These are phyloP conservation scores for Oxytorus armatus DNA, from an alignment of 2,888 invertebrate species.

Conservation along the genomic window DNA sequence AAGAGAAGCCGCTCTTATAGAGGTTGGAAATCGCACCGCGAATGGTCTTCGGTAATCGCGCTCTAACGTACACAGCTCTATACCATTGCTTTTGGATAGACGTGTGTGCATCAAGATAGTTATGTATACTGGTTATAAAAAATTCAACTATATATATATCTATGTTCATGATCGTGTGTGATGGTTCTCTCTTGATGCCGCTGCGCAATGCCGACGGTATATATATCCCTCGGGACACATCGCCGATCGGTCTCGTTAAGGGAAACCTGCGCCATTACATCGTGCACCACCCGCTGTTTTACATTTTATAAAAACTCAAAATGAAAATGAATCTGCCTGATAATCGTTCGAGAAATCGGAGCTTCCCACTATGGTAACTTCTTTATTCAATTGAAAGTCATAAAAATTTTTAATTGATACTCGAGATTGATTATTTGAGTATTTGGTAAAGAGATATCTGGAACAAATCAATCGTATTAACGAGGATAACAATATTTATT, in stretches of 20 bases:
- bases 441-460: no score
- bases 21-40: conserved; percentile 62
- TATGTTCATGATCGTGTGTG: conserved; percentile 40
- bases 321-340: conserved; percentile 8
- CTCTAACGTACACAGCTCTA: conserved; percentile 47
- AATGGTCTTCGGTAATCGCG: conserved; percentile 64
- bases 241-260: conserved; percentile 65
- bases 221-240: conserved; percentile 63
- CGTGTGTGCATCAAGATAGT: conserved; percentile 6
- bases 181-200: conserved; percentile 47
- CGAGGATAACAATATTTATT: no score
- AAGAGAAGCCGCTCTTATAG: conserved; percentile 74
- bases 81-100: conserved; percentile 50
- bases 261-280: conserved; percentile 46
- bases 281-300: conserved; percentile 3
- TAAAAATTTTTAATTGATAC: no score
- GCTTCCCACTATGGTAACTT: not conserved
- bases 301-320: conserved; percentile 32
- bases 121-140: not conserved
- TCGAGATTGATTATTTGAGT: no score
- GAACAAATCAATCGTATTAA: no score
- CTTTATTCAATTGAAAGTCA: no score
- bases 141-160: conserved; percentile 9
- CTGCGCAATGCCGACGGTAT: conserved; percentile 49
- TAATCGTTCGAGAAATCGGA: not conserved